Base-by-base conservation (phyloP, 2,797 vertebrate genomes). In the Sebastes cheni region DNA sequence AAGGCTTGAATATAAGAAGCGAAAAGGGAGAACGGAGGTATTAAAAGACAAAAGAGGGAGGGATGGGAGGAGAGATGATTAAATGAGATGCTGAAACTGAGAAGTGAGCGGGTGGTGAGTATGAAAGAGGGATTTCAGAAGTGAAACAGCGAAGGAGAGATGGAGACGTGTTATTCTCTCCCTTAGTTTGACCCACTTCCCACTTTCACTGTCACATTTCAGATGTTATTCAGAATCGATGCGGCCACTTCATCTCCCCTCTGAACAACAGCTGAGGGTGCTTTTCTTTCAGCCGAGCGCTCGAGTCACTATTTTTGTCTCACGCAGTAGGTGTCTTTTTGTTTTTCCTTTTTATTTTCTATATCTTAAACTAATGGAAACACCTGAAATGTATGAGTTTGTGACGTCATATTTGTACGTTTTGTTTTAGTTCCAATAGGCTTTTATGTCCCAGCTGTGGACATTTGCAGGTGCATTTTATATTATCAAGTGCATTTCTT, bases 121-220 rank as follows among this genome's bases (percentile, higher is more conserved):
- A 13, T 20, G 16, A 74, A 55, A 74, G 64, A 22, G 46, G 30
- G 18, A 52, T 39, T 10, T 66, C 12, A 25, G 27, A 79, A 64
- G 0, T 62, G 72, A 87, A 76, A 85, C 12, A 34, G 39, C 5
- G 20, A 36, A 59, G 54, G 60, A 72, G 39, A 55, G 56, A 77
- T n/a, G 54, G 20, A 52, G 16, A 50, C 5, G 3, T 64, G 27
- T 27, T 77, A 8, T 54, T 32, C 8, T 72, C 59, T 71, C 42
- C 9, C 9, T 30, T 10, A 16, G 14, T 72, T 81, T 74, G 12
- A 52, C 34, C 20, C 59, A 86, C 79, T 86, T 88, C 80, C 20
- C 55, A 75, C 25, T 87, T 81, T 84, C 62, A 65, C 25, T 52
- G 29, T 25, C 46, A 46, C 2, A 64, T 78, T 82, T 78, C 3